phyloP scores from a whole-genome alignment of 2,797 vertebrate genomes.

The Sebastes itinus region DNA sequence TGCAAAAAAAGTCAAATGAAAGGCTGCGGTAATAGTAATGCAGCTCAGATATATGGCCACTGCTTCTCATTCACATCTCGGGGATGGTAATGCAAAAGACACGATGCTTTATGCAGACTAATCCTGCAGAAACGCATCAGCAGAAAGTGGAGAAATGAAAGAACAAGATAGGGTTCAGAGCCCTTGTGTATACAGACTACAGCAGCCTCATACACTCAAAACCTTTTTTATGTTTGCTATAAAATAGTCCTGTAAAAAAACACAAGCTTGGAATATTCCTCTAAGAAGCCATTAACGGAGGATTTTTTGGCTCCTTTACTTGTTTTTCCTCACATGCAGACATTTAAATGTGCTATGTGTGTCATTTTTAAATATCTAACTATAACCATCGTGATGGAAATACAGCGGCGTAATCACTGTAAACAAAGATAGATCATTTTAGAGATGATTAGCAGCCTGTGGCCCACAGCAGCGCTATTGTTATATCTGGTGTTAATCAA shows the following conservation, averaged over 20 bases:
- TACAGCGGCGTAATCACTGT: neutral
- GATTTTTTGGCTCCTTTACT: neutral
- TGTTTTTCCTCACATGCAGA: neutral
- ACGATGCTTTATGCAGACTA: constrained; percentile 46
- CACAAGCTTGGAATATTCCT: neutral
- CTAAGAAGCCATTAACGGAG: neutral
- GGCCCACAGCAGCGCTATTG: neutral
- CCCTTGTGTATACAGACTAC: neutral
- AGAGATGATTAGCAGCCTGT: constrained; percentile 4
- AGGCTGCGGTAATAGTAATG: constrained; percentile 46
- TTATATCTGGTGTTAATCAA: neutral
- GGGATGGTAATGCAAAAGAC: constrained; percentile 37
- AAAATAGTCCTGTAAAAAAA: constrained; percentile 12
- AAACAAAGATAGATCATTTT: neutral
- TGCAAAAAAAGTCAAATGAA: constrained; percentile 58
- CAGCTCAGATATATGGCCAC: constrained; percentile 34
- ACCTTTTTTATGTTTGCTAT: constrained; percentile 4
- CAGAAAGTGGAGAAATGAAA: constrained; percentile 7
- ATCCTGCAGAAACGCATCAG: constrained; percentile 32
- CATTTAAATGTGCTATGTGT: neutral
- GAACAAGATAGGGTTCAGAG: constrained; percentile 19
- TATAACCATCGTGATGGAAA: neutral
- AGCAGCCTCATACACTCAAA: neutral
- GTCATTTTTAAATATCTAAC: neutral
- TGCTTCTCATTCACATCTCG: constrained; percentile 20